These are phyloP conservation scores for Nemotelus nigrinus DNA, from an alignment of 2,888 invertebrate genomes.

Conservation along the genomic window DNA sequence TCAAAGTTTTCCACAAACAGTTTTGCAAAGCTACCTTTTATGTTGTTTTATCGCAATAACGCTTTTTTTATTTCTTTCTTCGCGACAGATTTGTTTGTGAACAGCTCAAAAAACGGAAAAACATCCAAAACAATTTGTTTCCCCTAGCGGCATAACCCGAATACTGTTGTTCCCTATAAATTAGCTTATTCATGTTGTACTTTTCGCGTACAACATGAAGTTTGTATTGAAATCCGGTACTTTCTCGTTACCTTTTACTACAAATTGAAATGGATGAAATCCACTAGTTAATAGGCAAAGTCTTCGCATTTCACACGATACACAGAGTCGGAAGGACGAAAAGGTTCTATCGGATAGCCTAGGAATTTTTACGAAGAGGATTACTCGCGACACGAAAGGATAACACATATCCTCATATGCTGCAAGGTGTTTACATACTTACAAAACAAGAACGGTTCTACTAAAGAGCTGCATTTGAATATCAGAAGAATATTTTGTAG, in stretches of 20 bases:
- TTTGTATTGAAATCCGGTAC: constrained; percentile 23
- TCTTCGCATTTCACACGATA: constrained; percentile 17
- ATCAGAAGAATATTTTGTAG: too few species aligned
- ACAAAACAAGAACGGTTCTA: too few species aligned
- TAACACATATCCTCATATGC: constrained; percentile 16
- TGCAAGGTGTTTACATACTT: too few species aligned
- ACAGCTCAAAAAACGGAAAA: neutral
- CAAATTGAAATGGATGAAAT: constrained; percentile 39
- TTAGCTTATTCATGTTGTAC: constrained; percentile 31
- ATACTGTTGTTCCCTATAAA: constrained; percentile 15
- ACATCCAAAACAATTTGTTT: constrained; percentile 9
- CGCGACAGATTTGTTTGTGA: too few species aligned
- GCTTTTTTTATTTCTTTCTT: too few species aligned
- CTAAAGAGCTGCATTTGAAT: too few species aligned
- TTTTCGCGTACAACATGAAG: constrained; percentile 16
- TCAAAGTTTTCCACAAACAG: too few species aligned
- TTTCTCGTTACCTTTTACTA: constrained; percentile 33
- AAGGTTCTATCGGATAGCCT: constrained; percentile 15
- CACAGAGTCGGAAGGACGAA: constrained; percentile 8
- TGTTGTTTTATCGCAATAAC: too few species aligned
- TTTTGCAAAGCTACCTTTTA: too few species aligned
- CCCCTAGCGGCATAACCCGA: constrained; percentile 8
- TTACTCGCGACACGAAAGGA: constrained; percentile 24
- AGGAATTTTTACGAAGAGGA: constrained; percentile 40
- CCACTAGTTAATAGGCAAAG: constrained; percentile 35